Conservation (phyloP, 2,113 vertebrate genomes). For the Eolophus roseicapilla region DNA sequence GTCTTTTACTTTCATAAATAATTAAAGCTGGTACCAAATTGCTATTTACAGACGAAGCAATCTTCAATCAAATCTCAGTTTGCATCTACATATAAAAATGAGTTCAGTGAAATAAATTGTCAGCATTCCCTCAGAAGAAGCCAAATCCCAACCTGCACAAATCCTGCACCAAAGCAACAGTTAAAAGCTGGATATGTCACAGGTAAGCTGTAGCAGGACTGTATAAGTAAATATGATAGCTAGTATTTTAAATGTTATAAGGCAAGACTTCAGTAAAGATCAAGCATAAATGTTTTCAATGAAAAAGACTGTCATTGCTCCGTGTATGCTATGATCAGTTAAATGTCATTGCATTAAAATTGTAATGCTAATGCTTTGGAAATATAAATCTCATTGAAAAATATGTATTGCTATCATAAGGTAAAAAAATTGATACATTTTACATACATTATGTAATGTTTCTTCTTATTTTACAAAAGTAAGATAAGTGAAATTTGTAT, state of each 20-base stretch:
- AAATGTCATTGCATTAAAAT: not conserved
- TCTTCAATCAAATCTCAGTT: slow-evolving; percentile 89
- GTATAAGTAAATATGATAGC: not conserved
- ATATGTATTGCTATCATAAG: not conserved
- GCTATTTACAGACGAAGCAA: slow-evolving; percentile 74
- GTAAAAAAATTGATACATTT: not conserved
- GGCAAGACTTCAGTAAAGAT: not conserved
- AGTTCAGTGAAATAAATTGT: slow-evolving; percentile 27
- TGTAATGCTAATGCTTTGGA: not conserved
- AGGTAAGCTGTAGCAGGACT: slow-evolving; percentile 54
- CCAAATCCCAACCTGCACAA: slow-evolving; percentile 63
- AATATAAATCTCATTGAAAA: not conserved
- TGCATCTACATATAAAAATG: slow-evolving; percentile 89
- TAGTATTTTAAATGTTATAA: not conserved
- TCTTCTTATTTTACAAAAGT: not conserved
- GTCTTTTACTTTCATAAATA: not conserved
- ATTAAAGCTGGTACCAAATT: not conserved
- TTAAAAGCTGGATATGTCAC: not conserved
- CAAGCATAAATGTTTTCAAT: not conserved
- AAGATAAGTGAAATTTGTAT: not conserved
- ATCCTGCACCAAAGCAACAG: slow-evolving; percentile 61
- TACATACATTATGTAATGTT: not conserved
- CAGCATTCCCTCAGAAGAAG: slow-evolving; percentile 66
- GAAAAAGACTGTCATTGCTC: not conserved
- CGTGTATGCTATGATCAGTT: not conserved